phyloP scores from a whole-genome alignment of 2,888 invertebrate genomes.

The Pasiphila rectangulata region DNA sequence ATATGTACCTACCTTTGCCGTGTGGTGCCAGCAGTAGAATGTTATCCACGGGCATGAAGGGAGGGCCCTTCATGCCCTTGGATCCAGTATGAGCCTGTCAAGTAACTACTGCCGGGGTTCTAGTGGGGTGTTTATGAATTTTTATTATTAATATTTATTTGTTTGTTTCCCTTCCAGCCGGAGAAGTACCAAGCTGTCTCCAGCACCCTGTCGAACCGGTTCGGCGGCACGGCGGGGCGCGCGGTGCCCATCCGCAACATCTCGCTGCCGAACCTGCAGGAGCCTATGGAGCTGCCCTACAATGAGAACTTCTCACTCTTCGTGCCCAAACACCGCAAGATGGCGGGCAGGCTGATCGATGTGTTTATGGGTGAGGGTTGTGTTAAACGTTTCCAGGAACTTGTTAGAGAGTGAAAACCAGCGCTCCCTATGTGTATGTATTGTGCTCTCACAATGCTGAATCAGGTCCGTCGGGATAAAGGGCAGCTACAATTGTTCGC shows the following conservation, averaged over 20 bases:
- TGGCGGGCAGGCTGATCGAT: conserved; percentile 85
- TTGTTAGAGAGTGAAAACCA: too few species aligned
- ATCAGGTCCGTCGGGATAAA: too few species aligned
- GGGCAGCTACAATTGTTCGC: too few species aligned
- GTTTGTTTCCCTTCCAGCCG: conserved; percentile 45
- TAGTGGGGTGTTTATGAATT: not conserved
- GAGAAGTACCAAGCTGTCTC: conserved; percentile 61
- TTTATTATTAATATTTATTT: not conserved
- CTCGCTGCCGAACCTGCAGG: conserved; percentile 82
- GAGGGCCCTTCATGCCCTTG: too few species aligned
- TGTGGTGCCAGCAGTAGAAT: too few species aligned
- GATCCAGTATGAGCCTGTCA: too few species aligned
- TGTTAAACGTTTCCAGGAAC: too few species aligned
- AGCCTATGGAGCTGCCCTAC: conserved; percentile 82
- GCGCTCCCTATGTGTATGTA: too few species aligned
- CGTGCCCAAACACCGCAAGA: conserved; percentile 83
- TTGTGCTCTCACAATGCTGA: too few species aligned
- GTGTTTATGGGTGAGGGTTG: conserved; percentile 84
- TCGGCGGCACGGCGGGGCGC: conserved; percentile 74
- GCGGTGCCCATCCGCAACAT: conserved; percentile 82
- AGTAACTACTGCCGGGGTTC: too few species aligned
- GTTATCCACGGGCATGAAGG: too few species aligned
- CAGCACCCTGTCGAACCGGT: conserved; percentile 75
- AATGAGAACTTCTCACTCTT: conserved; percentile 87
- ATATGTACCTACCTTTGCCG: too few species aligned